Conservation (phyloP, 1,140 invertebrate genomes). For the Drosophila quadrilineata region DNA sequence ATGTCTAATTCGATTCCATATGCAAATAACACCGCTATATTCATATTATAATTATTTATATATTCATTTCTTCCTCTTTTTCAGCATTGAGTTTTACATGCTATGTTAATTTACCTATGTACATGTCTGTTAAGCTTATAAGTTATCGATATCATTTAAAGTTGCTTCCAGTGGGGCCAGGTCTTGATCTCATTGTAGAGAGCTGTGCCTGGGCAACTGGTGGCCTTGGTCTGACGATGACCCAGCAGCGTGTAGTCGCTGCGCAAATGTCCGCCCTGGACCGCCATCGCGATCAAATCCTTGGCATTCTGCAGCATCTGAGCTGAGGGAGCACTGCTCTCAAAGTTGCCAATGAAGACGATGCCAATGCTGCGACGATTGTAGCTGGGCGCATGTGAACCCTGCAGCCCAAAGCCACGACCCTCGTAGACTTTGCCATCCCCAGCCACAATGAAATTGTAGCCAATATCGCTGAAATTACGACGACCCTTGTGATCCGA, state of each 20-base stretch:
- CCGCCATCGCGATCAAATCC: slow-evolving; percentile 85
- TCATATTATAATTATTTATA: too few species aligned
- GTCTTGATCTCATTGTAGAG: slow-evolving; percentile 83
- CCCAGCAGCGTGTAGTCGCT: slow-evolving; percentile 83
- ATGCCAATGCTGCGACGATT: slow-evolving; percentile 87
- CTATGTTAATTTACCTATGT: too few species aligned
- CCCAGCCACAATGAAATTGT: slow-evolving; percentile 84
- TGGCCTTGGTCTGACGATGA: slow-evolving; percentile 86
- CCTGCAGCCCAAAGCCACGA: slow-evolving; percentile 86
- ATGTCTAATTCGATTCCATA: too few species aligned
- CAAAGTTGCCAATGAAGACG: slow-evolving; percentile 84
- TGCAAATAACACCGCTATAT: too few species aligned
- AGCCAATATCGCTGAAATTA: slow-evolving; percentile 87
- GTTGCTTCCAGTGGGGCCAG: slow-evolving; percentile 81
- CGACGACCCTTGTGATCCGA: slow-evolving; percentile 83
- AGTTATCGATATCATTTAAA: too few species aligned
- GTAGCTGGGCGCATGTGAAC: slow-evolving; percentile 86
- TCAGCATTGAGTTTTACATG: too few species aligned
- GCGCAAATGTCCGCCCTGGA: slow-evolving; percentile 74
- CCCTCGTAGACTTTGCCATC: slow-evolving; percentile 86
- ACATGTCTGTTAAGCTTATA: neutral
- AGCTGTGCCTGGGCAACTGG: slow-evolving; percentile 86
- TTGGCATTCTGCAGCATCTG: slow-evolving; percentile 84
- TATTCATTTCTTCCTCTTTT: too few species aligned
- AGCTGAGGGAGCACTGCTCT: slow-evolving; percentile 82